phyloP scores from a whole-genome alignment of 2,888 invertebrate genomes.

The Clitarchus hookeri region DNA sequence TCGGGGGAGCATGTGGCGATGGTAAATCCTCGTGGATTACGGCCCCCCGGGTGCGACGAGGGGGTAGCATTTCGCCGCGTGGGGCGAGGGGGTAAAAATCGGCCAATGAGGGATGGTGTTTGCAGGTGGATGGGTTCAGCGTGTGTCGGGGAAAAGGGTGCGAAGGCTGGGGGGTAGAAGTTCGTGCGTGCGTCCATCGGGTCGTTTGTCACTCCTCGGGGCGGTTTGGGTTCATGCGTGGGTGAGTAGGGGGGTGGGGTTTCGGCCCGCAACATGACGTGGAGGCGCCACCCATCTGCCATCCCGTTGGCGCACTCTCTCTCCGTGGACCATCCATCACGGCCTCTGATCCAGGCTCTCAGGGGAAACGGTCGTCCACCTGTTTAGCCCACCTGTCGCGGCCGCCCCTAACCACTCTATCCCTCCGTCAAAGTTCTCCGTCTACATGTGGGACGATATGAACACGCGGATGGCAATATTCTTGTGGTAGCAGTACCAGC shows the following conservation, averaged over 20 bases:
- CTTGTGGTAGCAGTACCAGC: too few relatives aligned
- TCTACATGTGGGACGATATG: too few relatives aligned
- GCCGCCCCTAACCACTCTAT: too few relatives aligned
- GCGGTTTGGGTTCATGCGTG: neutral
- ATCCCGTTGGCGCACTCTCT: neutral
- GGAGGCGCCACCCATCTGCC: too few relatives aligned
- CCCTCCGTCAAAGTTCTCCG: too few relatives aligned
- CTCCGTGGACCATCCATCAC: neutral
- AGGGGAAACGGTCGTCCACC: too few relatives aligned
- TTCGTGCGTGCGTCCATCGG: neutral
- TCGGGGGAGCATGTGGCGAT: neutral
- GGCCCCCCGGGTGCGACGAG: neutral
- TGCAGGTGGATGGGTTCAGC: slow-evolving; percentile 31
- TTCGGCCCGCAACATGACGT: neutral
- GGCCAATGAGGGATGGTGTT: slow-evolving; percentile 39
- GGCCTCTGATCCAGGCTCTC: neutral
- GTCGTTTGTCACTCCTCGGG: neutral
- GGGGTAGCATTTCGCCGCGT: neutral
- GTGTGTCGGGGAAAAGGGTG: slow-evolving; percentile 3
- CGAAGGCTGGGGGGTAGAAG: neutral
- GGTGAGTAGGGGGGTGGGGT: neutral
- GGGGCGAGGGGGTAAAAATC: slow-evolving; percentile 17
- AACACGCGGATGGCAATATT: too few relatives aligned
- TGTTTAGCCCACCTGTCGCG: too few relatives aligned
- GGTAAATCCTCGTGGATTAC: slow-evolving; percentile 26